Evolutionary conservation across 2,888 invertebrate species (phyloP).

Genomic region (Dexiosoma caninum): DNA sequence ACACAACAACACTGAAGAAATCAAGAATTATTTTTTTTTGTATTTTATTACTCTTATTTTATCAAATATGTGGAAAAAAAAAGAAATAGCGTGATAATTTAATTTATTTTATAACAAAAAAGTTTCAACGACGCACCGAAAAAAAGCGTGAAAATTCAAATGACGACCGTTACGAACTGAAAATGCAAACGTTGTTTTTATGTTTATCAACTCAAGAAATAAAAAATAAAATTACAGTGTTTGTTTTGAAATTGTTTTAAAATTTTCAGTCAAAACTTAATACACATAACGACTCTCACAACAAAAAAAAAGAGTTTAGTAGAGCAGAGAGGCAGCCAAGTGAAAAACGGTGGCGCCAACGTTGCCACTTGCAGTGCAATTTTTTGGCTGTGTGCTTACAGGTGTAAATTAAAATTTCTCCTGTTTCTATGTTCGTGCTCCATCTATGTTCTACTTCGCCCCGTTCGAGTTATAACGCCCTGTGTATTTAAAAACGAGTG

Average conservation of each 20-base stretch:
- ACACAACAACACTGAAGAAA: not conserved
- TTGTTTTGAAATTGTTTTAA: constrained; percentile 44
- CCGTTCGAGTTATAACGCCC: too few relatives aligned
- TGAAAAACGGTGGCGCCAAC: too few relatives aligned
- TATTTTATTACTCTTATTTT: constrained; percentile 30
- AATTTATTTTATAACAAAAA: constrained; percentile 2
- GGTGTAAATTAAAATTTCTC: too few relatives aligned
- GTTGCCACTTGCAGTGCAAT: too few relatives aligned
- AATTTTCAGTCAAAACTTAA: constrained; percentile 38
- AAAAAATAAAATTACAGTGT: constrained; percentile 13
- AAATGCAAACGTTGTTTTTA: constrained; percentile 69
- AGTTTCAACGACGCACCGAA: constrained; percentile 5
- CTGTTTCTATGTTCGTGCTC: too few relatives aligned
- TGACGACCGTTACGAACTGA: constrained; percentile 73
- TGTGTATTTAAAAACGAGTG: too few relatives aligned
- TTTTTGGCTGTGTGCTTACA: too few relatives aligned
- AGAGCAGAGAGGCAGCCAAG: not conserved
- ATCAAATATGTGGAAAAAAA: constrained; percentile 11
- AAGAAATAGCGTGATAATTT: not conserved
- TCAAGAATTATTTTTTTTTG: constrained; percentile 1
- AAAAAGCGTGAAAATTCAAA: constrained; percentile 72
- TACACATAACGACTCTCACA: not conserved
- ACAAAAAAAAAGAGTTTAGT: constrained; percentile 18
- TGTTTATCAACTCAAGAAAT: constrained; percentile 41
- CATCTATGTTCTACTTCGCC: too few relatives aligned